Percentiles rank a stretch among this genome's conserved stretches.
phyloP scores from a whole-genome alignment of 2,888 invertebrate species.

The Hyalella azteca region DNA sequence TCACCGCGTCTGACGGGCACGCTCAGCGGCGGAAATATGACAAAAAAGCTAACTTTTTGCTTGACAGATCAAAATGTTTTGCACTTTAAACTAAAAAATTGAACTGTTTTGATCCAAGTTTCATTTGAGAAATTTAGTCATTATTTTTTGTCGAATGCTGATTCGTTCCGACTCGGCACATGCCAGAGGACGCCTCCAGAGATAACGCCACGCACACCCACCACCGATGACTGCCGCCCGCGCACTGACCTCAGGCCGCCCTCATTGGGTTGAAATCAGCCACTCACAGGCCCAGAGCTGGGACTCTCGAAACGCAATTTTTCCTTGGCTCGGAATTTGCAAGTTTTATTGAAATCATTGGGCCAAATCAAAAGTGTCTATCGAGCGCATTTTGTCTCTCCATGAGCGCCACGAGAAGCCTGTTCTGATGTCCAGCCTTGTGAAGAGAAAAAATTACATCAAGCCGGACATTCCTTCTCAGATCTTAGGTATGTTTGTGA shows the following conservation, averaged over 20 bases:
- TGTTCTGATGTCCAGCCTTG: too few relatives aligned
- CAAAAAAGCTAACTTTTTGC: too few relatives aligned
- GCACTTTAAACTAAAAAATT: too few relatives aligned
- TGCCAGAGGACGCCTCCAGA: not conserved
- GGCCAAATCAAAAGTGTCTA: constrained; percentile 5
- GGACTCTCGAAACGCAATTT: constrained; percentile 7
- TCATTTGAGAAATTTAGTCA: too few relatives aligned
- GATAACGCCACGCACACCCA: not conserved
- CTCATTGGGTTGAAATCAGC: constrained; percentile 25
- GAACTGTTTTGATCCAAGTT: too few relatives aligned
- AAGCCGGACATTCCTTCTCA: too few relatives aligned
- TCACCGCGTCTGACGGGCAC: constrained; percentile 9
- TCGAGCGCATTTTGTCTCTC: not conserved
- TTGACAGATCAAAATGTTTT: too few relatives aligned
- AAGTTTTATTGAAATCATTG: constrained; percentile 1
- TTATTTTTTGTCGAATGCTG: too few relatives aligned
- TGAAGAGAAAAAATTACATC: too few relatives aligned
- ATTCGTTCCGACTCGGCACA: not conserved
- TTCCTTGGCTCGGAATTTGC: constrained; percentile 11
- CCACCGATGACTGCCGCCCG: constrained; percentile 9
- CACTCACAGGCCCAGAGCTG: constrained; percentile 5
- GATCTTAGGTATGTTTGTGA: too few relatives aligned
- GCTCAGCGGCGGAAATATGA: too few relatives aligned
- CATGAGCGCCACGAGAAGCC: too few relatives aligned
- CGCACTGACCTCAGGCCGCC: not conserved